phyloP scores from a whole-genome alignment of 2,113 vertebrate genomes.

The Emberiza fucata region DNA sequence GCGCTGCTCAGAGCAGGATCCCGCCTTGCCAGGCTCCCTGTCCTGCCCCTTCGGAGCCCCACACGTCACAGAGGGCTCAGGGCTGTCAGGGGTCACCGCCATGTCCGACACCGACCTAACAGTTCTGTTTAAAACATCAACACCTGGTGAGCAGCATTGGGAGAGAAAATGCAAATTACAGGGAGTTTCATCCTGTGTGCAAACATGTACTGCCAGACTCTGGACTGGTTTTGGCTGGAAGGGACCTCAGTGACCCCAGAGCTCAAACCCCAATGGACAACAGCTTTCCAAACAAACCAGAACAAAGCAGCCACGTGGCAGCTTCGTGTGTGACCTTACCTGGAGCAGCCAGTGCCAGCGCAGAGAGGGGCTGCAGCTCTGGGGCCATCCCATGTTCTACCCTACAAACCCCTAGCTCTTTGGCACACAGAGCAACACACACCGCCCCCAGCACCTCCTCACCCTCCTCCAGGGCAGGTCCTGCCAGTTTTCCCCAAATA shows the following conservation, averaged over 20 bases:
- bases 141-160: neutral
- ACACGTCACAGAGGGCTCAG: neutral
- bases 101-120: fast-evolving
- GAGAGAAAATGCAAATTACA: neutral
- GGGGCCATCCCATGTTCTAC: neutral
- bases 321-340: fast-evolving
- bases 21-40: neutral
- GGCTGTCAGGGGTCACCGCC: neutral
- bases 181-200: neutral
- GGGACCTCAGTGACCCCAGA: neutral
- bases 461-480: neutral
- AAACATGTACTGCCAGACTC: neutral
- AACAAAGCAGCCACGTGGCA: neutral
- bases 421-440: neutral
- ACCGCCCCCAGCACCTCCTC: neutral
- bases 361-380: neutral
- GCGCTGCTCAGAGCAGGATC: neutral
- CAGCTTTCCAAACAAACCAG: neutral
- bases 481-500: neutral
- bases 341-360: neutral
- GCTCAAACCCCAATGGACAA: neutral
- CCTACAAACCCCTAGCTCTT: neutral
- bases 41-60: neutral
- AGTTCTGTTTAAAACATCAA: neutral
- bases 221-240: neutral